phyloP scores from a whole-genome alignment of 2,797 vertebrate species.

The Clarias laeviceps region DNA sequence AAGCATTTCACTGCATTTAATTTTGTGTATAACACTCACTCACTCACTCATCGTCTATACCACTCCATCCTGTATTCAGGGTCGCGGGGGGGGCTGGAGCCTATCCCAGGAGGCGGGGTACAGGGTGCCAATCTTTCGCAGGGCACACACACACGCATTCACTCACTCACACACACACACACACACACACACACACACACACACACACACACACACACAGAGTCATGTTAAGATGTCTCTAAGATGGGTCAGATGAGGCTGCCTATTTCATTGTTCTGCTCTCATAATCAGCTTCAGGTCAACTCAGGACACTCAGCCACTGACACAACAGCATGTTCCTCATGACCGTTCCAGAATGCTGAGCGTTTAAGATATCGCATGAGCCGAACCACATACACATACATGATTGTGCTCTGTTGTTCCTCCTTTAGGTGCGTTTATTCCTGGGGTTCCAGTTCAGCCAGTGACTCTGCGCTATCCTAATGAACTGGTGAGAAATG shows the following conservation, averaged over 20 bases:
- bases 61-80: no score
- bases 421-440: conserved; percentile 84
- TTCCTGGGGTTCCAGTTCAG: conserved; percentile 93
- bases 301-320: neutral
- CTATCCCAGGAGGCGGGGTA: no score
- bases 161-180: neutral
- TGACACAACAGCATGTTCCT: neutral
- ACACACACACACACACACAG: neutral
- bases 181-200: neutral
- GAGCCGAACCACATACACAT: neutral
- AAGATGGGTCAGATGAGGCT: neutral
- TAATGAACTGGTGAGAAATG: conserved; percentile 85
- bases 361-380: neutral
- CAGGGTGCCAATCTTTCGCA: no score
- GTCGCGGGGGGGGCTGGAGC: no score
- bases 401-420: neutral
- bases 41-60: no score
- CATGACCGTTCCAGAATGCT: neutral
- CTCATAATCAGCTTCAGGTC: neutral
- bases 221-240: conserved; percentile 6
- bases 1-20: no score
- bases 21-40: no score
- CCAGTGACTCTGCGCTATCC: conserved; percentile 91
- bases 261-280: neutral
- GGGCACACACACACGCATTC: no score